Evolutionary conservation across 2,888 invertebrate genomes (phyloP), one percentile per base, ranked within the genome.

Genomic region (Gibbula magus): DNA sequence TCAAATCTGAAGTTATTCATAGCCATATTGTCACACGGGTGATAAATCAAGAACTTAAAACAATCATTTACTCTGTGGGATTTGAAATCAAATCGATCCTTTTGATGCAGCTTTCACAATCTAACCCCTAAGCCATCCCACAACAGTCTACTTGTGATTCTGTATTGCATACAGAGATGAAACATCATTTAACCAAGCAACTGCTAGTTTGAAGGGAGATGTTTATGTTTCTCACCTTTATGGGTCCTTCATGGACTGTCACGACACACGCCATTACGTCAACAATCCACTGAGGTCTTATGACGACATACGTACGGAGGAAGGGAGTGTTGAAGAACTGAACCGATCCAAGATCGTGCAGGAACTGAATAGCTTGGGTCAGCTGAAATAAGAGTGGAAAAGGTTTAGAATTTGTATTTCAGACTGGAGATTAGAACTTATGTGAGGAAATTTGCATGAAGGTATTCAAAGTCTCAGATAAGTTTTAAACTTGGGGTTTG

Each of bases 201-300:
- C 35, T 35, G 35, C 4, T 35, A 35, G 8, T 35, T 3, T 35
- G 7, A 35, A 7, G 7, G 7, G 35, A 35, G 35, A 3, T 5
- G 7, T 35, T 5, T 35, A 7, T 35, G 35, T 51, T 18, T 45
- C 79, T 79, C 77, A 91, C 92, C 88, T 89, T 83, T 35, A 91
- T 91, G 1, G 89, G 88, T 16, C 88, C 89, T 53, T 90, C 88
- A 83, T 92, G 90, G 1, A 92, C 92, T n/a, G 92, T 91, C 54
- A 93, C 92, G 18, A 93, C 85, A 87, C 92, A 92, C 4, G 92
- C 90, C 91, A 93, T 93, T 16, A 92, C 92, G 84, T 92, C 91
- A 13, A 92, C 91, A 75, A 92, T 91, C 92, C 92, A 92, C 87
- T 92, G 92, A 4, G 92, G 92, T 73, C 91, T 88, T 66, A 92